Percentiles rank a stretch among this genome's conserved stretches.
Evolutionary conservation across 2,888 invertebrate genomes (phyloP).

Genomic region (Hedychridium roseum): DNA sequence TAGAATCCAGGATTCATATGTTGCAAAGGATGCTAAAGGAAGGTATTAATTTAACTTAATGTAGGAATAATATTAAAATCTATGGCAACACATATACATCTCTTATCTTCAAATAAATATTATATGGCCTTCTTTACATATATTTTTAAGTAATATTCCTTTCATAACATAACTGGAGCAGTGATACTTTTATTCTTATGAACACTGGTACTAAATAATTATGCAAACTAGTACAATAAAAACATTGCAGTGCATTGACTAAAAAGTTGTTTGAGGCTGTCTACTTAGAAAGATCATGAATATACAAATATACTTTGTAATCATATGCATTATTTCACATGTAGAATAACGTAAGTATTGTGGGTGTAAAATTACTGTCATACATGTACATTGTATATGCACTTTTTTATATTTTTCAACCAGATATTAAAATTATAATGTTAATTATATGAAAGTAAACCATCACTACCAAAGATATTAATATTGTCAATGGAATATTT

Average conservation of each 20-base stretch:
- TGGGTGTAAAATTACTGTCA: too few species aligned
- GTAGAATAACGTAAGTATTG: neutral
- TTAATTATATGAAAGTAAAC: too few species aligned
- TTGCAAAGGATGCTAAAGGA: slow-evolving; percentile 61
- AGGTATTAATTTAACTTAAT: slow-evolving; percentile 47
- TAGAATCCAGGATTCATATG: slow-evolving; percentile 59
- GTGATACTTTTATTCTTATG: slow-evolving; percentile 1
- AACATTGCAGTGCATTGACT: neutral
- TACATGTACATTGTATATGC: too few species aligned
- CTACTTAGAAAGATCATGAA: neutral
- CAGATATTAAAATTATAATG: too few species aligned
- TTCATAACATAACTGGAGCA: neutral
- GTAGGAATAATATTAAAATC: slow-evolving; percentile 7
- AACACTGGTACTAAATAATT: slow-evolving; percentile 3
- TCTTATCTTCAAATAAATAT: neutral
- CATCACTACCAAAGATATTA: too few species aligned
- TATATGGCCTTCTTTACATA: neutral
- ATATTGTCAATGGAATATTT: neutral
- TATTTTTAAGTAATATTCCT: slow-evolving; percentile 2
- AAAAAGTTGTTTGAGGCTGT: neutral
- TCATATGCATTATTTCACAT: slow-evolving; percentile 15
- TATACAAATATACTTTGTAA: slow-evolving; percentile 17
- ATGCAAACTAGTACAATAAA: neutral
- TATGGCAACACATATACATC: slow-evolving; percentile 2
- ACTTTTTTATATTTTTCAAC: too few species aligned